Evolutionary conservation across 2,888 invertebrate genomes (phyloP), one percentile per base, ranked within the genome.

Genomic region (Agelastica alni): DNA sequence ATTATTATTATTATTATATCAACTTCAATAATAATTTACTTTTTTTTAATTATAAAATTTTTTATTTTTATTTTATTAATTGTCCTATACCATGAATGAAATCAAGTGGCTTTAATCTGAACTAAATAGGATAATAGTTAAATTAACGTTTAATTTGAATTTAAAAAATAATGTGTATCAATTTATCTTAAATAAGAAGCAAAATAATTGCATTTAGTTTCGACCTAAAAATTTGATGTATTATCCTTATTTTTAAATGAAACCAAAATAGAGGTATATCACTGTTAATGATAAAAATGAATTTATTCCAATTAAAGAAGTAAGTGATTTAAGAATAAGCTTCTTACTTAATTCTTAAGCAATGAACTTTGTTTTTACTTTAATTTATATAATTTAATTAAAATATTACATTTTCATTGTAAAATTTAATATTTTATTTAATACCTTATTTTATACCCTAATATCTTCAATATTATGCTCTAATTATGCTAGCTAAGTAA

Each of bases 371-470:
- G 73, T 78, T 77, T 73, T 70, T 77, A 74, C 81, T 81, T 81
- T 80, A 80, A 78, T 80, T 81, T 81, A 80, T 80, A 80, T 83
- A 84, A 81, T 84, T 83, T 82, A 83, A 76, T 26, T 57, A 83
- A 84, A 83, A 85, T 82, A 70, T 82, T 84, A 83, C 79, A 83
- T 81, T 84, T 85, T 84, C 83, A 83, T 68, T 82, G 79, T 83
- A 83, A 82, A 80, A 80, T 78, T 79, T 82, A 80, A 80, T 69
- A 59, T 44, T 73, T 65, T 72, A 55, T 62, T 76, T n/a, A n/a
- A n/a, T n/a, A n/a, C n/a, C n/a, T n/a, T n/a, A n/a, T n/a, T n/a
- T n/a, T n/a, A n/a, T n/a, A n/a, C n/a, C n/a, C n/a, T n/a, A n/a
- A n/a, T n/a, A n/a, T n/a, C n/a, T n/a, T n/a, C n/a, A n/a, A n/a